These are phyloP conservation scores for Oscheius myriophilus DNA, from an alignment of 2,888 invertebrate genomes.

Conservation along the genomic window DNA sequence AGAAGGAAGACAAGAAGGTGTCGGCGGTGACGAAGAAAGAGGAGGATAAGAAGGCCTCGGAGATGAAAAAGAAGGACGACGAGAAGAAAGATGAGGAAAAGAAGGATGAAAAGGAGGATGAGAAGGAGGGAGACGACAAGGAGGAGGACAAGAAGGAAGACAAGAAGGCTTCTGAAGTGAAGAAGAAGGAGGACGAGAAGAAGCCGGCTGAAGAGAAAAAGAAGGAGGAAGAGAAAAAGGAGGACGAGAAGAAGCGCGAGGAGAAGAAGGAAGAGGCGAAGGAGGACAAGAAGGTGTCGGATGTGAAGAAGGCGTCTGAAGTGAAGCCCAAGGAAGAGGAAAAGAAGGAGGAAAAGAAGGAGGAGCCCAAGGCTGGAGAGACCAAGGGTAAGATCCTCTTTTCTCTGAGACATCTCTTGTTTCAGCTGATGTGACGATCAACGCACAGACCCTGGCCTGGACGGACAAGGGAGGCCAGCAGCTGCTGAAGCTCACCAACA, in stretches of 20 bases:
- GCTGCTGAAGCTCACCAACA: slow-evolving; percentile 5
- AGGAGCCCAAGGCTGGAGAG: neutral
- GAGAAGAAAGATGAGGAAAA: neutral
- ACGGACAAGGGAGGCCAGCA: neutral
- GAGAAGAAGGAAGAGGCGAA: neutral
- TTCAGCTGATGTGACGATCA: neutral
- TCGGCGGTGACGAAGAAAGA: too few relatives aligned
- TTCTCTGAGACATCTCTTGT: neutral
- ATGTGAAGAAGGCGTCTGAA: neutral
- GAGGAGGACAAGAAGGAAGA: neutral
- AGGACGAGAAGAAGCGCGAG: neutral
- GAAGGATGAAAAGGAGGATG: neutral
- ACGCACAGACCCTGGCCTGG: neutral
- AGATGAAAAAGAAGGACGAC: neutral
- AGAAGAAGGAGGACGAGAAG: slow-evolving; percentile 4
- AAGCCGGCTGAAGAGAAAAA: neutral
- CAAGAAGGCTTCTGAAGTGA: neutral
- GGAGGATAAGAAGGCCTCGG: neutral
- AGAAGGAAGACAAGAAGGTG: too few relatives aligned
- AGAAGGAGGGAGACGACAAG: neutral
- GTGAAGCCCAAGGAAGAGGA: neutral
- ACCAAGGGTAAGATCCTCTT: too few relatives aligned
- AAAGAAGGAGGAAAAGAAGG: neutral
- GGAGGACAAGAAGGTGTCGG: too few relatives aligned
- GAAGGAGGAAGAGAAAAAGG: neutral